These are phyloP conservation scores for Rhysida immarginata DNA, from an alignment of 1,140 invertebrate genomes.

Conservation along the genomic window DNA sequence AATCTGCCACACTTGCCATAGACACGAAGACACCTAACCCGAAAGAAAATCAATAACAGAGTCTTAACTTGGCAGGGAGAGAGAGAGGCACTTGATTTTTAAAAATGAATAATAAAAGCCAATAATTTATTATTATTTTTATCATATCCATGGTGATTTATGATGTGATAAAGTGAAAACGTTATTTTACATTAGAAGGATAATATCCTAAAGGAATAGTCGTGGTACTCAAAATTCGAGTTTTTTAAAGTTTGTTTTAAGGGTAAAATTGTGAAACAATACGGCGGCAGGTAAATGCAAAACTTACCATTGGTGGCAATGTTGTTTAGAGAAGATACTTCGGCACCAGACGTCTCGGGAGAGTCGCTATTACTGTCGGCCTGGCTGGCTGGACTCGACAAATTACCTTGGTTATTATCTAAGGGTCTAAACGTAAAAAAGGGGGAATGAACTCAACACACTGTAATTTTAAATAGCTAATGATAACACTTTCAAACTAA, in stretches of 20 bases:
- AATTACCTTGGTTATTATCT: slow-evolving; percentile 16
- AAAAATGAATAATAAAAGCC: not conserved
- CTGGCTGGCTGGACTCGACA: slow-evolving; percentile 21
- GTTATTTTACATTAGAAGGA: not conserved
- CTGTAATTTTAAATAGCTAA: slow-evolving; percentile 15
- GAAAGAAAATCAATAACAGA: not conserved
- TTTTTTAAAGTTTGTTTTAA: not conserved
- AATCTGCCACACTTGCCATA: slow-evolving; percentile 17
- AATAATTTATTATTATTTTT: not conserved
- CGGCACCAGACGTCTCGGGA: slow-evolving; percentile 9
- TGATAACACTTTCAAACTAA: no score
- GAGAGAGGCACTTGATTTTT: not conserved
- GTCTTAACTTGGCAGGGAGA: no score
- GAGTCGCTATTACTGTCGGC: slow-evolving; percentile 16
- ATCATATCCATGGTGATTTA: not conserved
- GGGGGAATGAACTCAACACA: no score
- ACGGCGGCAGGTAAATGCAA: not conserved
- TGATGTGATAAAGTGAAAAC: not conserved
- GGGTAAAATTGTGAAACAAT: not conserved
- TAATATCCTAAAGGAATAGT: not conserved
- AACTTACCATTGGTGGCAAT: slow-evolving; percentile 17
- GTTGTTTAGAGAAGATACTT: slow-evolving; percentile 13
- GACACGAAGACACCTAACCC: slow-evolving; percentile 15
- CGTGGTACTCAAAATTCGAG: not conserved
- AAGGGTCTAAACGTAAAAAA: no score